Conservation (phyloP, 2,797 vertebrate genomes). For the Scyliorhinus canicula region DNA sequence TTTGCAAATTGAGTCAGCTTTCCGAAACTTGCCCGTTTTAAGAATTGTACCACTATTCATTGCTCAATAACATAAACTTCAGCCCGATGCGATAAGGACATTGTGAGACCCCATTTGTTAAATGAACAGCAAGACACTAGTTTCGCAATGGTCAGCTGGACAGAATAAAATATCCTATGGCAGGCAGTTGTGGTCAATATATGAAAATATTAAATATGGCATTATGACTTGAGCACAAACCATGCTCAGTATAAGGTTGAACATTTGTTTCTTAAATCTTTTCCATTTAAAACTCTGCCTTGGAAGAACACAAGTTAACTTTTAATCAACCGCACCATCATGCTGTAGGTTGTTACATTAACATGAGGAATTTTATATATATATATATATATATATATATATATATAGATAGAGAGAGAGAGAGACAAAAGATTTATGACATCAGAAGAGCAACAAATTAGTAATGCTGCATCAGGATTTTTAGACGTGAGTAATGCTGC, state of each 20-base stretch:
- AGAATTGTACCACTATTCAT: conserved; percentile 21
- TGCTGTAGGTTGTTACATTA: not conserved
- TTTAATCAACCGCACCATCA: not conserved
- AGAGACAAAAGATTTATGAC: conserved; percentile 5
- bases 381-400: not conserved
- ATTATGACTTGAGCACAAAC: not conserved
- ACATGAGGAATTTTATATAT: not conserved
- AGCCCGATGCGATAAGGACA: not conserved
- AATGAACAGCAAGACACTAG: not conserved
- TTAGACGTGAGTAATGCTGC: not conserved
- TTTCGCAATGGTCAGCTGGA: not conserved
- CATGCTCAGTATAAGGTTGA: not conserved
- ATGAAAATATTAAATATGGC: conserved; percentile 18
- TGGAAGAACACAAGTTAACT: not conserved
- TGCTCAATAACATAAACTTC: not conserved
- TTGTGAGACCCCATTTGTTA: not conserved
- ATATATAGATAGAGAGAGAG: too few relatives aligned
- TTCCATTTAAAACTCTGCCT: not conserved
- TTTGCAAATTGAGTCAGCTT: not conserved
- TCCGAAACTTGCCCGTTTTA: not conserved
- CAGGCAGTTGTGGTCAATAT: not conserved
- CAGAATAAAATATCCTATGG: not conserved
- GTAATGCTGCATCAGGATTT: conserved; percentile 16
- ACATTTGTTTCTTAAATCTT: not conserved
- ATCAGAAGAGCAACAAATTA: conserved; percentile 22